Base-by-base conservation (phyloP, 2,797 vertebrate genomes). In the Liparis tanakae region DNA sequence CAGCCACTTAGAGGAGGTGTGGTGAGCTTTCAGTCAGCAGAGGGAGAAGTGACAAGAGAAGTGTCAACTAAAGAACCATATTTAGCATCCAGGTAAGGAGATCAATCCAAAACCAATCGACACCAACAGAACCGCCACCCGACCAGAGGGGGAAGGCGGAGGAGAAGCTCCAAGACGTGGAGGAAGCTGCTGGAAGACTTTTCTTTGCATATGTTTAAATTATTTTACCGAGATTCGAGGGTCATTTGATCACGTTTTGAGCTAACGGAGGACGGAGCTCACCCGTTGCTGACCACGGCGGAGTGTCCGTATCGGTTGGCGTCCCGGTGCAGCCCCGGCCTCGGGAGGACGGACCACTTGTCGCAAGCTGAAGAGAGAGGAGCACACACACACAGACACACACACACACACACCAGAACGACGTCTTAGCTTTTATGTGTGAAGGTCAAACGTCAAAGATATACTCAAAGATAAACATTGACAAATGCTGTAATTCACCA, bases 221-320 rank as follows among this genome's bases (percentile, higher is more conserved):
- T 10, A 66, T 30, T 30, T 30, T 30, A 30, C 25, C 10, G 4
- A 39, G 17, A 55, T 63, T 41, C 64, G 14, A 64, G 25, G n/a
- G 3, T 30, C 25, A 4, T 4, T 30, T 30, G 25, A 30, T 30
- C 25, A 4, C 4, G 25, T 30, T 30, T 1, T 30, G 25, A 30
- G 25, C 25, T 30, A 30, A 30, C 25, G 25, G 25, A 20, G 20
- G 41, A 41, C 7, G 37, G n/a, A 54, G 88, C 93, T 96, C 92
- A 99, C 97, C 97, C 96, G 43, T 98, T 99, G 92, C 96, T 98
- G 80, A 98, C 96, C 72, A 98, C 95, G 1, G 96, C 96, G 36
- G 96, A 95, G 80, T 99, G 97, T 76, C 97, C 97, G 54, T 98
- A 98, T 75, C 97, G 96, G 93, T 98, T 97, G 61, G 95, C 92